Base-by-base conservation (phyloP, 2,888 invertebrate genomes). In the Drosophila anomalata region DNA sequence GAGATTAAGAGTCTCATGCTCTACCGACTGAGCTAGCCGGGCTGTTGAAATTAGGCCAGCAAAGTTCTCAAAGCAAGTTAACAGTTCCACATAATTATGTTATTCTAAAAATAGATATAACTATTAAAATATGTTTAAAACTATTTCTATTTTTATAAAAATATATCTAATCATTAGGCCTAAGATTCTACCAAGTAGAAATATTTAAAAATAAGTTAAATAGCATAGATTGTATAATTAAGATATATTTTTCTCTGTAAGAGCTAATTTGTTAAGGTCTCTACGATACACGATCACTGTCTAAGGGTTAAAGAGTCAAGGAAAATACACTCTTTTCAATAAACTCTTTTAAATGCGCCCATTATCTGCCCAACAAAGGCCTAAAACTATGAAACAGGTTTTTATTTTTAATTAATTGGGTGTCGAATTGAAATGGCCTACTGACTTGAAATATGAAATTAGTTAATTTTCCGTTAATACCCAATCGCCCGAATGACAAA, bases 1-100 rank as follows among this genome's bases (percentile, higher is more conserved):
- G 91, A 91, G 90, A 91, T 91, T 90, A 91, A 91, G 91, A 90
- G 91, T 90, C 91, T 91, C 91, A 90, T 91, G 91, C 91, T 91
- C 91, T 91, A 90, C 91, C 90, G 91, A 91, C 91, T 91, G 91
- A 91, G 91, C 91, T 91, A 91, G 91, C 91, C 91, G 90, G 91
- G 91, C 90, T 39, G 17, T 58, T 46, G 44, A 14, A 29, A 7
- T 14, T 4, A 0, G n/a, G 9, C 0, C 11, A 6, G 8, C 12
- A 31, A 5, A 31, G 20, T 29, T 58, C 20, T 39, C 3, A 14
- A 11, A 0, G 11, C 29, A 14, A 4, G 26, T 17, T 26, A 11
- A 31, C 11, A 3, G 8, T n/a, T 5, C 4, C 4, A 9, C 17
- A 36, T n/a, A n/a, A 6, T n/a, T 20, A 22, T 3, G 1, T 9